Evolutionary conservation across 1,140 invertebrate species (phyloP).

Genomic region (Neodiprion lecontei): DNA sequence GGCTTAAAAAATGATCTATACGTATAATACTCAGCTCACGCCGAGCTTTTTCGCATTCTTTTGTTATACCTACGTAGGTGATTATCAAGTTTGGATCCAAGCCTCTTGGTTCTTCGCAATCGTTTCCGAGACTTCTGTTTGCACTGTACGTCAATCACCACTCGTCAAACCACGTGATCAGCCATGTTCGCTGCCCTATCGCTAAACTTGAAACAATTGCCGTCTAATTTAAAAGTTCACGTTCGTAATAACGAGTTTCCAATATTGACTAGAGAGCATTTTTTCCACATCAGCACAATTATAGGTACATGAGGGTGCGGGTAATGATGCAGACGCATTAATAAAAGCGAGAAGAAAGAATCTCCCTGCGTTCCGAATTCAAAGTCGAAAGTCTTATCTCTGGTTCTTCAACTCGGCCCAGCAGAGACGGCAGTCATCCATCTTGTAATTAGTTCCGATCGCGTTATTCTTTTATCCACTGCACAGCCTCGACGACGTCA

Average conservation of each 20-base stretch:
- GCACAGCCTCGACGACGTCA: neutral
- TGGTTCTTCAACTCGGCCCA: neutral
- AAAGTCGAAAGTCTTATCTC: slow-evolving; percentile 8
- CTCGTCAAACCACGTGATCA: too few species aligned
- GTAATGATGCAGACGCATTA: neutral
- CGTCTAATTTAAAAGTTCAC: neutral
- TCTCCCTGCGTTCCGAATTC: neutral
- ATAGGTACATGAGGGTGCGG: slow-evolving; percentile 8
- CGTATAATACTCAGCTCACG: slow-evolving; percentile 40
- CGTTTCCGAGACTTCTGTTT: too few species aligned
- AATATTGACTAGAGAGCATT: too few species aligned
- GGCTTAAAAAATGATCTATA: slow-evolving; percentile 47
- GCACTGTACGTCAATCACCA: too few species aligned
- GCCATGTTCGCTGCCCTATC: slow-evolving; percentile 9
- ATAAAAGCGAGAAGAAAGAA: neutral
- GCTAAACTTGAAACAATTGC: neutral
- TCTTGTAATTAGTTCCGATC: slow-evolving; percentile 18
- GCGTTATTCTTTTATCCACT: slow-evolving; percentile 13
- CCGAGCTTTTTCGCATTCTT: neutral
- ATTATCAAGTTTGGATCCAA: neutral
- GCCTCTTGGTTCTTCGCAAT: too few species aligned
- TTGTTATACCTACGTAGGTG: neutral
- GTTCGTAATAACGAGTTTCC: too few species aligned
- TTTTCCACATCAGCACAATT: too few species aligned
- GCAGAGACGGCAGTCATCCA: neutral